These are phyloP conservation scores for Trachelus iudaicus DNA, from an alignment of 2,888 invertebrate species.

Conservation along the genomic window DNA sequence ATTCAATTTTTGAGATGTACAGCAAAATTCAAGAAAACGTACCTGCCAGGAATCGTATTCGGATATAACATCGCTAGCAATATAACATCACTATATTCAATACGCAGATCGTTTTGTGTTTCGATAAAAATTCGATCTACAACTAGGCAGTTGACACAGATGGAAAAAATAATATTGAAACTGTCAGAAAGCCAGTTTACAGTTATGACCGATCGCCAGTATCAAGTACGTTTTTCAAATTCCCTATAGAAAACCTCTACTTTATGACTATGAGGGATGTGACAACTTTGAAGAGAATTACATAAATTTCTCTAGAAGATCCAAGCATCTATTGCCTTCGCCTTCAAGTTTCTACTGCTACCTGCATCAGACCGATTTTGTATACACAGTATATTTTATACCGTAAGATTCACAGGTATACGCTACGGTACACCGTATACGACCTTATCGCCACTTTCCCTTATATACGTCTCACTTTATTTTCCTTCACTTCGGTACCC, in stretches of 20 bases:
- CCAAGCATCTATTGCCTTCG: not conserved
- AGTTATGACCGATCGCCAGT: not conserved
- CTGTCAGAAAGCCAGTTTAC: not conserved
- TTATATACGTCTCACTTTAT: not conserved
- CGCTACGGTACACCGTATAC: not conserved
- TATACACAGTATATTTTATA: not conserved
- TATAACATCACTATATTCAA: no score
- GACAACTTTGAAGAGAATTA: not conserved
- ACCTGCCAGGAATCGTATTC: no score
- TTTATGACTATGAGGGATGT: not conserved
- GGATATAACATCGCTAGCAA: no score
- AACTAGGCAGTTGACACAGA: no score
- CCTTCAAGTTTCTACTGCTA: not conserved
- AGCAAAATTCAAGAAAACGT: no score
- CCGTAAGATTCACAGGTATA: not conserved
- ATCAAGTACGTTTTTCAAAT: not conserved
- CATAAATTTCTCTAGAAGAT: not conserved
- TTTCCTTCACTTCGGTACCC: not conserved
- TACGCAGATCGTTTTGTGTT: no score
- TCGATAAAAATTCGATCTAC: no score
- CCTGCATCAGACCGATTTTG: not conserved
- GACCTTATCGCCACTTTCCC: not conserved
- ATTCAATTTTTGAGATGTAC: no score
- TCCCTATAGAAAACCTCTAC: not conserved
- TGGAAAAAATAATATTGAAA: no score